Percentiles rank a stretch among this genome's conserved stretches.
Conservation (phyloP, 2,797 vertebrate species). For the Phrynocephalus forsythii region DNA sequence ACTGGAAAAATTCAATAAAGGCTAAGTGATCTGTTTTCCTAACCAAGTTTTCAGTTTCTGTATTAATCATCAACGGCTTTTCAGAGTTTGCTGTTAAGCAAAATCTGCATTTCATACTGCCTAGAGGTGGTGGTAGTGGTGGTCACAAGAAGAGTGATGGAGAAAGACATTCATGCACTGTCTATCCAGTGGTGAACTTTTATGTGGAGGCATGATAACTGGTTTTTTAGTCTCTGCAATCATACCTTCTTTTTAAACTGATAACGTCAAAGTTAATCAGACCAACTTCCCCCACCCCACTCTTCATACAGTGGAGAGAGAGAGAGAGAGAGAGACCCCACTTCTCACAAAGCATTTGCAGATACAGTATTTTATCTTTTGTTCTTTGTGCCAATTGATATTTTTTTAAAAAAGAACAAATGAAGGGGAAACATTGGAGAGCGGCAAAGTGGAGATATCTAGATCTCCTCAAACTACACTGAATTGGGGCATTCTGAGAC, state of each 20-base stretch:
- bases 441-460: too few relatives aligned
- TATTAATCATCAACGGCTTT: constrained; percentile 17
- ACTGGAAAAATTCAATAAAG: constrained; percentile 74
- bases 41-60: constrained; percentile 51
- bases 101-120: background rate
- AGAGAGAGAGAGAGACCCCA: too few relatives aligned
- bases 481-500: too few relatives aligned
- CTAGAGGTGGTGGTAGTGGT: background rate
- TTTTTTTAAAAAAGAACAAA: too few relatives aligned
- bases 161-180: background rate
- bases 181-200: background rate
- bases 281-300: too few relatives aligned
- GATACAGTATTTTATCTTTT: too few relatives aligned
- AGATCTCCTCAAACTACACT: too few relatives aligned
- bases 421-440: too few relatives aligned
- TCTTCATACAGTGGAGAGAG: too few relatives aligned
- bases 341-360: too few relatives aligned
- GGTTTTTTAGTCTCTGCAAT: background rate
- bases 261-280: too few relatives aligned
- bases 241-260: background rate
- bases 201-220: background rate
- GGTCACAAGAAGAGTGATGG: background rate
- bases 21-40: constrained; percentile 72
- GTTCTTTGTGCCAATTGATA: too few relatives aligned
- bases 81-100: background rate